Evolutionary conservation across 2,113 vertebrate genomes (phyloP), one percentile per base, ranked within the genome.

Genomic region (Engraulis encrasicolus): DNA sequence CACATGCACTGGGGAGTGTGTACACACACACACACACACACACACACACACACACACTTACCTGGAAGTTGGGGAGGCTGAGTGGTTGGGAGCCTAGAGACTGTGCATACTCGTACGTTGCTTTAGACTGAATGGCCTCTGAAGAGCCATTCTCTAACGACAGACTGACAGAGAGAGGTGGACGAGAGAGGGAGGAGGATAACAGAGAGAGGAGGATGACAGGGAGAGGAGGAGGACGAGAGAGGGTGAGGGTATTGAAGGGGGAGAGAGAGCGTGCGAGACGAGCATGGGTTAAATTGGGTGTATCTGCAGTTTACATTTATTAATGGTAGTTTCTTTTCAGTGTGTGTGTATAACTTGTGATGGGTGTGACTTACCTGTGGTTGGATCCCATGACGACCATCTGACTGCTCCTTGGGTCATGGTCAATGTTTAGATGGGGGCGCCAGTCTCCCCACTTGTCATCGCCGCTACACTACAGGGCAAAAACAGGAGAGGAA

Each of bases 401-500:
- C 78, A 99, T 95, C 83, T 99, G 99, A 19, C 97, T 95, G 49
- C 96, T 96, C n/a, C n/a, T n/a, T n/a, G n/a, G n/a, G n/a, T n/a
- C n/a, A n/a, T n/a, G n/a, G 89, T 99, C 96, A 98, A 99, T 99
- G 17, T 98, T 98, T 54, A 99, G 93, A 52, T 99, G 98, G 6
- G 98, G 98, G 80, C 98, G 94, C 98, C 98, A 99, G 88, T 99
- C 98, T 2, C 98, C 98, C 98, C 98, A 99, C 86, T 98, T 99
- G 90, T 99, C 98, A 79, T 99, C 98, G 83, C 98, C 98, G 79
- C 98, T 99, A 85, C 97, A 99, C 98, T 99, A 6, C 15, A 54
- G n/a, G 36, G 82, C 31, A 0, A 50, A 45, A 1, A n/a, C n/a
- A n/a, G n/a, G 14, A 74, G 9, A 71, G 1, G 31, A 52, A 45